Evolutionary conservation across 2,113 vertebrate species (phyloP), one percentile per base, ranked within the genome.

Genomic region (Mustela lutreola): DNA sequence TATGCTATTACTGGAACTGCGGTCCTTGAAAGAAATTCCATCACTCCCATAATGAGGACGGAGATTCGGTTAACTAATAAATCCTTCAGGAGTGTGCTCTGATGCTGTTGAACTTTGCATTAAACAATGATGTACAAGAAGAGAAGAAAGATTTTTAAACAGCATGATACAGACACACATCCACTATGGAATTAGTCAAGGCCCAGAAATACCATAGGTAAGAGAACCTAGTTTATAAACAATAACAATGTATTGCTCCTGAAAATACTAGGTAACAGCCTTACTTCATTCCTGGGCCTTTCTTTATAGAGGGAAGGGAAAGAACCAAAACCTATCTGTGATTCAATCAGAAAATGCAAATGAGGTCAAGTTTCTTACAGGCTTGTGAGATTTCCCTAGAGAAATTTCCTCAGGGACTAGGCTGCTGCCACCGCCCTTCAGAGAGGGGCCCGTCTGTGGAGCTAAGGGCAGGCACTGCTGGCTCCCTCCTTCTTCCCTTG

Each of bases 341-440:
- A 98, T 98, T 98, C 98, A 99, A 99, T 99, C 98, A 99, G 98
- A 98, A 98, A 98, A 98, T 98, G 98, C 98, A 98, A 99, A 98
- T 99, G 98, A 98, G 98, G 98, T 98, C 98, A 98, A 98, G 97
- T 98, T 98, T 98, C 98, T 98, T 97, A 97, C 97, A 98, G 98
- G 96, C 95, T 26, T 98, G 97, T 90, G 97, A 98, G 98, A 98
- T 98, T 98, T 98, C 98, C 98, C 98, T 95, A 97, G 98, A 99
- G 98, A 98, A 98, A 98, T 98, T 98, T 98, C 97, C 75, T 97
- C 87, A 79, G 75, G 42, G 60, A 97, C 97, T 98, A 81, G 89
- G 97, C 97, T 78, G 88, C 98, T 97, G 98, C 88, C 5, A 14
- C 91, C 80, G 80, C 98, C 98, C 98, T 98, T 95, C 36, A 6